Base-by-base conservation (phyloP, 2,797 vertebrate species). In the Yasuhikotakia modesta region DNA sequence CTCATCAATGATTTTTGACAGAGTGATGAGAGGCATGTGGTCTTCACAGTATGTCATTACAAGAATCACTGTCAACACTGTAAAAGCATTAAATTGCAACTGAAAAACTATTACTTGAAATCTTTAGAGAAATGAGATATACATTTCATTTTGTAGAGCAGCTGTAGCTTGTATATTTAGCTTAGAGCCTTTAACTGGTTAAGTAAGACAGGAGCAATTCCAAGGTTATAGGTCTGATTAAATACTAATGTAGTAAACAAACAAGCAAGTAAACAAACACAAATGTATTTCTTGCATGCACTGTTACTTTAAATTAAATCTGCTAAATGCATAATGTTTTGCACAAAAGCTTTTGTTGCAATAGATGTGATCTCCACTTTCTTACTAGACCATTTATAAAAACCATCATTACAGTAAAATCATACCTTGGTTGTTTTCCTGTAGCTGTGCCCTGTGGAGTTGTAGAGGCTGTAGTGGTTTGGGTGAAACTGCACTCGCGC, bases 371-470 rank as follows among this genome's bases (percentile, higher is more conserved):
- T 63, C 7, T 8, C 17, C 35, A 14, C 13, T 16, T 0, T 57
- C 22, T 4, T 13, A 1, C 11, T 16, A 48, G 13, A 48, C 16
- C 14, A 48, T 48, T 48, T 48, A 4, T 48, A 14, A 5, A 48
- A 48, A 16, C 46, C n/a, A 55, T 2, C 11, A 22, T 43, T 39
- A 39, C n/a, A 58, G 3, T 24, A n/a, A 10, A n/a, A 24, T 43
- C 66, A 11, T 86, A 93, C 92, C 92, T 90, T 84, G 82, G 84
- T 39, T 89, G 88, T 74, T 89, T 93, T 0, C 77, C 82, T 0
- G 86, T 3, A 13, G 70, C 6, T 14, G 75, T 50, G 50, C 79
- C 82, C 30, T 86, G 87, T 86, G 83, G 83, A 83, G 86, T 82
- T 45, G 83, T 83, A 21, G 2, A 85, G 17, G 3, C 61, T 13